Evolutionary conservation across 2,888 invertebrate genomes (phyloP), one percentile per base, ranked within the genome.

Genomic region (Geophilus truncorum): DNA sequence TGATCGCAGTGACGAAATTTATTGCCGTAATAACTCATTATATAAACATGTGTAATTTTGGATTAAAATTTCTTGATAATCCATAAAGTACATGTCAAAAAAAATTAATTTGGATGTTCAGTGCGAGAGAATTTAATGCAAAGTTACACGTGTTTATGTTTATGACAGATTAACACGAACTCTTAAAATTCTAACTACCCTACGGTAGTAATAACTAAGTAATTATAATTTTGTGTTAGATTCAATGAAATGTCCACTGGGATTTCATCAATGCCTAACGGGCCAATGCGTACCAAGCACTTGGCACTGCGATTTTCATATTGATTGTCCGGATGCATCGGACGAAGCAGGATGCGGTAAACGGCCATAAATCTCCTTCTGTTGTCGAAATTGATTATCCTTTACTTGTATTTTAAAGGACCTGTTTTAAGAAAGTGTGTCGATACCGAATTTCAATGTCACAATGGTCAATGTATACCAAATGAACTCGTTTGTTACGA

Each of bases 241-340:
- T 40, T 40, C 40, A 7, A 40, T 12, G 15, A 40, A 12, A 40
- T 40, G 40, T 40, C 40, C 12, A 9, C 2, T 9, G 40, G 40
- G 40, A 40, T 40, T 40, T 70, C 15, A 9, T 12, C 36, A 85
- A 80, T 88, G 88, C 81, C 0, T 76, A 10, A 84, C 85, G 21
- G 87, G 88, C 0, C 89, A 88, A 82, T 89, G 89, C 82, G 83
- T 89, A 7, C 84, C 84, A 0, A 82, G 83, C 5, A 80, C 84
- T 1, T 82, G 84, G 21, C 87, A 87, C 87, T 89, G 89, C 82
- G 88, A 89, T 83, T 88, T 85, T 82, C 83, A 84, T 79, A 82
- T 84, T 3, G 88, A 89, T 83, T 89, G 89, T 83, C 86, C 87
- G 0, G 89, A 89, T 82, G 85, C 85, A 2, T 87, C 88, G 0